phyloP scores from a whole-genome alignment of 2,113 vertebrate species.

The Raja brachyura region DNA sequence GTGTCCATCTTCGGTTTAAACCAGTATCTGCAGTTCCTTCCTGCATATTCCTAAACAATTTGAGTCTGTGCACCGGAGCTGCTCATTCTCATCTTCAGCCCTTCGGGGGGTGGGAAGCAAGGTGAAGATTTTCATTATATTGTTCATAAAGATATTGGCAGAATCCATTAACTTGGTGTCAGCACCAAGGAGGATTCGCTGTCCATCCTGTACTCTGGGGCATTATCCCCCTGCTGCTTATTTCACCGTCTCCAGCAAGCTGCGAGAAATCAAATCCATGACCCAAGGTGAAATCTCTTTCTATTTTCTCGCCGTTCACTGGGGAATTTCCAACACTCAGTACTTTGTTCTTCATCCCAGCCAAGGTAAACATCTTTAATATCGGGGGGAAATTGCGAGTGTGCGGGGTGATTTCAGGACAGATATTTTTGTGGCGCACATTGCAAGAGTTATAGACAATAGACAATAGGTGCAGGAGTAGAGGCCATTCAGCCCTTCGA shows the following conservation, averaged over 20 bases:
- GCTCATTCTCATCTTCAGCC: neutral
- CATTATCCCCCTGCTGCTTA: neutral
- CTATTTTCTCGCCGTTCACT: neutral
- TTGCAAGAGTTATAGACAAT: too few species aligned
- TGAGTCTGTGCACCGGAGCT: neutral
- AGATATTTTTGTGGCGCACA: too few species aligned
- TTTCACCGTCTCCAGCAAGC: neutral
- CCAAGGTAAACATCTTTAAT: neutral
- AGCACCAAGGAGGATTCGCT: neutral
- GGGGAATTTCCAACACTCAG: neutral
- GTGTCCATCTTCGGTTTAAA: too few species aligned
- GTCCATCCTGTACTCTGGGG: neutral
- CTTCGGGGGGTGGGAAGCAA: neutral
- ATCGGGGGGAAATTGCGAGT: neutral
- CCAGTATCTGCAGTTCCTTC: too few species aligned
- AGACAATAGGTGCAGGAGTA: too few species aligned
- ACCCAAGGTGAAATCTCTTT: constrained; percentile 17
- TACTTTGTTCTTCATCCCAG: neutral
- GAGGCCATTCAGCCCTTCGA: too few species aligned
- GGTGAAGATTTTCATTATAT: neutral
- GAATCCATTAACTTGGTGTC: constrained; percentile 12
- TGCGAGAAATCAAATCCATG: neutral
- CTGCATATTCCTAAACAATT: neutral
- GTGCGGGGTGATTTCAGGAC: too few species aligned
- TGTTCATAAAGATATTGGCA: neutral